These are phyloP conservation scores for Hycleus phaleratus DNA, from an alignment of 1,140 invertebrate species.

Conservation along the genomic window DNA sequence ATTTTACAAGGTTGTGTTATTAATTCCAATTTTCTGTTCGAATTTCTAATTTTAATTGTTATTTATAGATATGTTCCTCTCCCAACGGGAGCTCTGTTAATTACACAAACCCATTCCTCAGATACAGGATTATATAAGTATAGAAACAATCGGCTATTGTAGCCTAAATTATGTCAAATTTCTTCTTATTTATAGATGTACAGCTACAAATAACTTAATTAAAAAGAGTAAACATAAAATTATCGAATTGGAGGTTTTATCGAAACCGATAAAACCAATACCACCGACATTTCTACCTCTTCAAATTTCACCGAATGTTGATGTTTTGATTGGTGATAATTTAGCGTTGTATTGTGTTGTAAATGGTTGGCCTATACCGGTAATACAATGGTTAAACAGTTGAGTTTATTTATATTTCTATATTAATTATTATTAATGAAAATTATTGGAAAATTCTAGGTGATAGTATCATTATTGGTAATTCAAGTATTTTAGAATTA, in stretches of 20 bases:
- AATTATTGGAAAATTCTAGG: constrained; percentile 18
- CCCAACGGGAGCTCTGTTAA: constrained; percentile 35
- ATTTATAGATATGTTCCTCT: constrained; percentile 39
- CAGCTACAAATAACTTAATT: constrained; percentile 32
- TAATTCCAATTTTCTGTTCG: background rate
- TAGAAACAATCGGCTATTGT: too few relatives aligned
- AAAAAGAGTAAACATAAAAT: constrained; percentile 30
- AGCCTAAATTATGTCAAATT: too few relatives aligned
- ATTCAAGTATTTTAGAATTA: constrained; percentile 26
- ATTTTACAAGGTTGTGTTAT: constrained; percentile 25
- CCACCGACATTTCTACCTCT: constrained; percentile 29
- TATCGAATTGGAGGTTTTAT: constrained; percentile 22
- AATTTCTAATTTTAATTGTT: background rate
- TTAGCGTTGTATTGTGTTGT: constrained; percentile 29
- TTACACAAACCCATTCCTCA: constrained; percentile 29
- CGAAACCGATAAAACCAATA: constrained; percentile 1
- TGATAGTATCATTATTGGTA: constrained; percentile 24
- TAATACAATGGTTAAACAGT: constrained; percentile 35
- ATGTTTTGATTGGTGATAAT: constrained; percentile 25
- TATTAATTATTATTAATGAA: background rate
- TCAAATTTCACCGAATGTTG: constrained; percentile 21
- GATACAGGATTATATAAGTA: constrained; percentile 36
- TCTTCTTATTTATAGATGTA: constrained; percentile 29
- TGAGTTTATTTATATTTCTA: constrained; percentile 4
- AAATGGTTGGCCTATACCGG: constrained; percentile 33